Conservation (phyloP, 1,140 invertebrate genomes). For the Schlechtendalia chinensis region DNA sequence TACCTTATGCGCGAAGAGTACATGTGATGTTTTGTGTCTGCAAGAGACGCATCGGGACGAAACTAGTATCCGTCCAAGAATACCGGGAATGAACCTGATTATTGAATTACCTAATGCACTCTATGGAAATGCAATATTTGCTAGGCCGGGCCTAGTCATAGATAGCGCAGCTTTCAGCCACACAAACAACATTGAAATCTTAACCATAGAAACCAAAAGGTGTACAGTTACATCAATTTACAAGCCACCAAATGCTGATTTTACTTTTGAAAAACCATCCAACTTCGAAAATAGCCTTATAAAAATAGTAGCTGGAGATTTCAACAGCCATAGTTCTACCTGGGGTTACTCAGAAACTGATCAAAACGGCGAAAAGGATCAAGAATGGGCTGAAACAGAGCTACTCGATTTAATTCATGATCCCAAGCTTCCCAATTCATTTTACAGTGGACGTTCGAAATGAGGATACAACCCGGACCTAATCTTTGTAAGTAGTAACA, state of each 20-base stretch:
- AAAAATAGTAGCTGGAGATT: no score
- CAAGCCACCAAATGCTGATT: conserved; percentile 6
- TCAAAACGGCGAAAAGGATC: no score
- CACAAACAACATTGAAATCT: conserved; percentile 25
- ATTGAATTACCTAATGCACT: conserved; percentile 28
- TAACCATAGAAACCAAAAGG: conserved; percentile 14
- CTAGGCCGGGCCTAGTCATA: conserved; percentile 22
- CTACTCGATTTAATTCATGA: no score
- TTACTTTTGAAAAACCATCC: no score
- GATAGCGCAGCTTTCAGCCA: conserved; percentile 2
- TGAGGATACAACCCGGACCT: no score
- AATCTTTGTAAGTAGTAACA: no score
- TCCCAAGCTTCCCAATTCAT: no score
- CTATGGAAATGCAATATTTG: conserved; percentile 39
- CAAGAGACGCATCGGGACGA: conserved; percentile 39
- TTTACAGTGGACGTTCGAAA: no score
- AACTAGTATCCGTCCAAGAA: conserved; percentile 38
- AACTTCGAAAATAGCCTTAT: no score
- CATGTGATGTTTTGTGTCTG: conserved; percentile 43
- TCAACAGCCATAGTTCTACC: no score
- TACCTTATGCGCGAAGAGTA: background rate
- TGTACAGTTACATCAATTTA: conserved; percentile 43
- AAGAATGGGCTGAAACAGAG: no score
- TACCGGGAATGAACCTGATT: conserved; percentile 43
- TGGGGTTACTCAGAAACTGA: no score